Percentiles rank a stretch among this genome's conserved stretches.
Evolutionary conservation across 2,888 invertebrate genomes (phyloP).

Genomic region (Stenolophus ochropezus): DNA sequence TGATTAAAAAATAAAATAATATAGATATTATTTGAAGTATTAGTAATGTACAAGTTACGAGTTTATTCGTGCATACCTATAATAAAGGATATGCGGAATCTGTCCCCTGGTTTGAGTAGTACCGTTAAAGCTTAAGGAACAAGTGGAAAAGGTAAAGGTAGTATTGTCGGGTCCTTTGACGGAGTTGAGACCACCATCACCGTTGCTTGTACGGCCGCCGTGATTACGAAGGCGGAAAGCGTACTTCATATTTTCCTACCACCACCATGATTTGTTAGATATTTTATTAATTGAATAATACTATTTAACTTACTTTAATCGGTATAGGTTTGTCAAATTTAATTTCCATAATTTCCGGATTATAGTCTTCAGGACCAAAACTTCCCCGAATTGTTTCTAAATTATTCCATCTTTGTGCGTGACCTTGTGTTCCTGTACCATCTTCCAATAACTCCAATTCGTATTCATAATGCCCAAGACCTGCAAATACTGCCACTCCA

Average conservation of each 20-base stretch:
- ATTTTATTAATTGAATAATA: slow-evolving; percentile 6
- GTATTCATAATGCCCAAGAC: slow-evolving; percentile 92
- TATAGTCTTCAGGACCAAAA: slow-evolving; percentile 88
- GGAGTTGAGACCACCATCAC: slow-evolving; percentile 91
- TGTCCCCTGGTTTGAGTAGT: slow-evolving; percentile 96
- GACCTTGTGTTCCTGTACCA: slow-evolving; percentile 76
- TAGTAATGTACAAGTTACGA: too few relatives aligned
- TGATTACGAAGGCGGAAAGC: slow-evolving; percentile 91
- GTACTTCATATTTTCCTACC: slow-evolving; percentile 89
- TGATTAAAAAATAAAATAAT: too few relatives aligned
- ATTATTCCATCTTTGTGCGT: slow-evolving; percentile 90
- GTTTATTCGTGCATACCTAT: slow-evolving; percentile 75
- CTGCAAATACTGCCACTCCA: slow-evolving; percentile 93
- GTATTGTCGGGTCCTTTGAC: slow-evolving; percentile 96
- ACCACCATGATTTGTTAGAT: background rate
- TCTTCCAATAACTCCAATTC: slow-evolving; percentile 92
- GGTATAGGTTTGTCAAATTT: slow-evolving; percentile 92
- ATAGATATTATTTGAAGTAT: too few relatives aligned
- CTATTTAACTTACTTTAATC: slow-evolving; percentile 80
- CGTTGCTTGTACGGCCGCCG: slow-evolving; percentile 94
- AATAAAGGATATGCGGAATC: slow-evolving; percentile 94
- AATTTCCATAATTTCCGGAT: slow-evolving; percentile 91
- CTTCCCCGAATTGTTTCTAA: slow-evolving; percentile 89
- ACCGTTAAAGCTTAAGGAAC: slow-evolving; percentile 96
- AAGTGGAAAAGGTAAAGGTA: slow-evolving; percentile 91